Base-by-base conservation (phyloP, 2,113 vertebrate species). In the Lamprologus ornatipinnis region DNA sequence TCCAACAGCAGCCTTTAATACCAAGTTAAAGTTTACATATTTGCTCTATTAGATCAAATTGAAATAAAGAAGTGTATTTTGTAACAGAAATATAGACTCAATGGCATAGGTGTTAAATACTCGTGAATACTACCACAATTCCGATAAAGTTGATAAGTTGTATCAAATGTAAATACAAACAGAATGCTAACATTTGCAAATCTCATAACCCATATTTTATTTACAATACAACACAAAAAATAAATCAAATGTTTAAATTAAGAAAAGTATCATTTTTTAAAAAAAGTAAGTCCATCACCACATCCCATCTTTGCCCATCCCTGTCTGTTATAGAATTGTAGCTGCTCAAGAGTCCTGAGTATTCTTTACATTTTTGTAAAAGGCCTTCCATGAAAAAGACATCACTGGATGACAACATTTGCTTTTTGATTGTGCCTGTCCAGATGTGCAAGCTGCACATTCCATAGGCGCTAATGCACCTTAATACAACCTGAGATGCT, bases 1-100 rank as follows among this genome's bases (percentile, higher is more conserved):
- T 49, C 51, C 84, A 58, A 85, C 53, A 85, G 31, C 86, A 87
- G 49, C 42, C 49, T 37, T 89, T 82, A 80, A 51, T 83, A 81
- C 45, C 7, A 33, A 79, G 23, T 79, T 86, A 75, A 75, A 28
- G 21, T 73, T 73, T 45, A 33, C 23, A 73, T 83, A 82, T 85
- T 79, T 55, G n/a, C 51, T 47, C 55, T 54, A 45, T 81, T 81
- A 58, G 7, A 81, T 89, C 21, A 81, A 65, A 55, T 40, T 13
- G 4, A 31, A 40, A 80, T 80, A 10, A 88, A 85, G 35, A 14
- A 60, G 19, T 15, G 19, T 60, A 82, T 88, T 65, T 60, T 33
- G 35, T 53, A 42, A 78, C 81, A 80, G 73, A 12, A 55, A 81
- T 42, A 83, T 13, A 78, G 47, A 26, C 23, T 53, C 15, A 21